Evolutionary conservation across 2,888 invertebrate species (phyloP).

Genomic region (Rapana venosa): DNA sequence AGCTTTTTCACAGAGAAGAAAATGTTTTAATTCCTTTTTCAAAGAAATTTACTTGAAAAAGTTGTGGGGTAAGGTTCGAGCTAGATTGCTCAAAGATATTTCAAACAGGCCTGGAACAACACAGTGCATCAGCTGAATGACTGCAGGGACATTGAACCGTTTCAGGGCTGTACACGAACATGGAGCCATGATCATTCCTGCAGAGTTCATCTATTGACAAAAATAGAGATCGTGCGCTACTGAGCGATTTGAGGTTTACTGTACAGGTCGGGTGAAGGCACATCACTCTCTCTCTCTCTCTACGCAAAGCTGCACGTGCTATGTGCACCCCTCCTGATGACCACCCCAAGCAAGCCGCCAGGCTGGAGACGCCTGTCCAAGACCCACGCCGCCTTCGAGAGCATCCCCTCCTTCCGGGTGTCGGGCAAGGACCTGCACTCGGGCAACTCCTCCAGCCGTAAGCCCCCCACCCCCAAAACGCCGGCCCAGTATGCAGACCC

Average conservation of each 20-base stretch:
- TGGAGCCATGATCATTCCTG: no score
- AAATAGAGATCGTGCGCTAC: background rate
- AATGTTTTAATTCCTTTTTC: no score
- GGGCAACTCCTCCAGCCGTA: background rate
- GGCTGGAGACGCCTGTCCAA: background rate
- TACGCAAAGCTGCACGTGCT: background rate
- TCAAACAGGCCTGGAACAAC: no score
- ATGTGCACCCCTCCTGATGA: background rate
- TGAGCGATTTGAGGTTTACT: no score
- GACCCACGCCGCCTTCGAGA: slow-evolving; percentile 10
- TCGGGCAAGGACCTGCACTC: slow-evolving; percentile 14
- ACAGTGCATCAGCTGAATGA: no score
- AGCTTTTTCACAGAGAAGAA: no score
- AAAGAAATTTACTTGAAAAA: no score
- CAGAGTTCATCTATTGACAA: background rate
- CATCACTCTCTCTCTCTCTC: background rate
- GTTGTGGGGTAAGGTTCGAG: no score
- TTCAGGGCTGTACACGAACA: no score
- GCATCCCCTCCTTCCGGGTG: slow-evolving; percentile 22
- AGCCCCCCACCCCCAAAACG: slow-evolving; percentile 13
- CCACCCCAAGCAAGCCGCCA: slow-evolving; percentile 2
- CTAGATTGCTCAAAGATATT: no score
- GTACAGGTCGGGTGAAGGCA: no score
- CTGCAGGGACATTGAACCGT: no score
- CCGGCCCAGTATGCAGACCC: slow-evolving; percentile 37